Evolutionary conservation across 1,140 invertebrate genomes (phyloP), one percentile per base, ranked within the genome.

Genomic region (Drosophila malerkotliana): DNA sequence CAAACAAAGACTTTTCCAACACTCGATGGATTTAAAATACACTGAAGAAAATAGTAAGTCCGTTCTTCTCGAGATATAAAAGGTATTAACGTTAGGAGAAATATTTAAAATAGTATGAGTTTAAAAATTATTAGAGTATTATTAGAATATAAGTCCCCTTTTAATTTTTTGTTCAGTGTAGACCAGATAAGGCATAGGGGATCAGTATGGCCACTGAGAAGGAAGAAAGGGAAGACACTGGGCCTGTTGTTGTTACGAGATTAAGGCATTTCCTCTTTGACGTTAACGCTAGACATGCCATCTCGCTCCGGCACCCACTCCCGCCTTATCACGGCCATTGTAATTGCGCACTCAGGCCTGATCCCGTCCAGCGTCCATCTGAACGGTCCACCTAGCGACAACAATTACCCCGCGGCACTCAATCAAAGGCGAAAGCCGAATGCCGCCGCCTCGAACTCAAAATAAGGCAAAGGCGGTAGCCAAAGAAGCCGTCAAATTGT

Each of bases 401-500:
- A 89, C 78, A 89, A 88, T 88, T 88, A 88, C 83, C 79, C 83
- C 79, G 83, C 79, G 79, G 84, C 77, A 67, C 63, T 88, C 83
- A 88, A 88, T 88, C 83, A 88, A 88, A 88, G 83, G 79, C 75
- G 48, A 83, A 85, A 66, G 55, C 68, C 57, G 64, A 47, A 49
- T 10, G 57, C 41, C 9, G 60, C 58, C 55, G 39, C 41, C 47
- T 71, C 15, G 24, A 41, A 61, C 72, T 87, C 67, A 73, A 78
- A 56, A 41, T 41, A 26, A 28, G 32, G 47, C 57, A 51, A 51
- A 51, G 37, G 49, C 63, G 63, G 83, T 88, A 88, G 83, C 83
- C 83, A 83, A 88, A 88, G 83, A 82, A 88, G 83, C 83, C 83
- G 83, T 88, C 83, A 88, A 88, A 88, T 88, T 88, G 83, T 88